Conservation (phyloP, 1,140 invertebrate genomes). For the Sitodiplosis mosellana region DNA sequence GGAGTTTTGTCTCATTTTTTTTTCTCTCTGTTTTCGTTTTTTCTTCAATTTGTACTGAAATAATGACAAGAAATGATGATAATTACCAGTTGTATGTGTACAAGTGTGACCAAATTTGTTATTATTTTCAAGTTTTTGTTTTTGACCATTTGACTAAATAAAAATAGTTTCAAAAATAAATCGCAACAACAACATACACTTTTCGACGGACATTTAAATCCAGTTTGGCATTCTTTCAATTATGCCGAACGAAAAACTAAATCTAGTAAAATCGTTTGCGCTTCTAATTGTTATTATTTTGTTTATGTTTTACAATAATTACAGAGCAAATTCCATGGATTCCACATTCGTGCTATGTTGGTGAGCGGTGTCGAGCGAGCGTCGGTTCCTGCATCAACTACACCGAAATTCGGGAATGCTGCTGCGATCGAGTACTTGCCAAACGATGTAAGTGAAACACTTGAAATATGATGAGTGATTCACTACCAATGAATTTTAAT, state of each 20-base stretch:
- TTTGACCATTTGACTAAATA: background rate
- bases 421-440: constrained; percentile 34
- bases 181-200: background rate
- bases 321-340: constrained; percentile 40
- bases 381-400: constrained; percentile 38
- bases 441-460: constrained; percentile 32
- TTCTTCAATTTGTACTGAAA: no score
- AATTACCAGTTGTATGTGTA: no score
- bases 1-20: no score
- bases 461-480: no score
- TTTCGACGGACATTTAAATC: background rate
- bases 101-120: no score
- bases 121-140: no score
- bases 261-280: no score
- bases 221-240: background rate
- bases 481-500: no score
- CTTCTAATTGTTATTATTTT: background rate
- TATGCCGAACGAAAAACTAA: background rate
- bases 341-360: constrained; percentile 39
- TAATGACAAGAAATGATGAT: no score
- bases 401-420: constrained; percentile 37
- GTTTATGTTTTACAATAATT: background rate
- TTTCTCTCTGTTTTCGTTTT: no score
- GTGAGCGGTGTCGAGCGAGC: constrained; percentile 31
- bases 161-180: background rate